Conservation (phyloP, 1,140 invertebrate species). For the Hermatobates lingyangjiaoensis region DNA sequence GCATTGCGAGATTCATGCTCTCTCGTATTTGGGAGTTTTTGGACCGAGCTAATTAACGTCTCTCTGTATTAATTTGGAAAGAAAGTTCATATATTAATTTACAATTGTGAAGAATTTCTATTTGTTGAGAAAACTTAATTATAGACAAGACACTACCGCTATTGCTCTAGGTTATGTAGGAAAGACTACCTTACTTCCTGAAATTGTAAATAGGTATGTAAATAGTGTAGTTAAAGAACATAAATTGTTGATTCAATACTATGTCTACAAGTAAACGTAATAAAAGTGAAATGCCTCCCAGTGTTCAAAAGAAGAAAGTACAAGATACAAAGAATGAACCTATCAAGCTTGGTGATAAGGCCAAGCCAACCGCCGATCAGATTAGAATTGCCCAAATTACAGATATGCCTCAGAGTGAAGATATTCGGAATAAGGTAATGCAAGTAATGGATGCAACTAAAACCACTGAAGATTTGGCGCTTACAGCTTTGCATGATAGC, state of each 20-base stretch:
- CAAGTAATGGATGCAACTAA: conserved; percentile 61
- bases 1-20: background rate
- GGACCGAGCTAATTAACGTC: background rate
- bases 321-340: background rate
- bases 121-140: background rate
- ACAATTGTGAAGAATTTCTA: background rate
- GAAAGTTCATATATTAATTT: background rate
- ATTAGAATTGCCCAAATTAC: conserved; percentile 48
- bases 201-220: conserved; percentile 2
- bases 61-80: background rate
- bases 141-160: background rate
- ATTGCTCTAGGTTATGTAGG: background rate
- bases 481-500: conserved; percentile 61
- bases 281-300: background rate
- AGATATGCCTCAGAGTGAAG: conserved; percentile 40
- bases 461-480: conserved; percentile 60
- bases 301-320: background rate
- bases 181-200: background rate
- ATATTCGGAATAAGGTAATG: conserved; percentile 51
- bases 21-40: background rate
- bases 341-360: background rate
- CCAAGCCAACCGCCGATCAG: conserved; percentile 34
- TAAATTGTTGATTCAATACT: background rate
- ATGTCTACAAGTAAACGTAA: background rate
- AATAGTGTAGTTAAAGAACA: background rate